Percentiles rank a stretch among this genome's conserved stretches.
phyloP scores from a whole-genome alignment of 2,797 vertebrate species.

The Rhyacichthys aspro region DNA sequence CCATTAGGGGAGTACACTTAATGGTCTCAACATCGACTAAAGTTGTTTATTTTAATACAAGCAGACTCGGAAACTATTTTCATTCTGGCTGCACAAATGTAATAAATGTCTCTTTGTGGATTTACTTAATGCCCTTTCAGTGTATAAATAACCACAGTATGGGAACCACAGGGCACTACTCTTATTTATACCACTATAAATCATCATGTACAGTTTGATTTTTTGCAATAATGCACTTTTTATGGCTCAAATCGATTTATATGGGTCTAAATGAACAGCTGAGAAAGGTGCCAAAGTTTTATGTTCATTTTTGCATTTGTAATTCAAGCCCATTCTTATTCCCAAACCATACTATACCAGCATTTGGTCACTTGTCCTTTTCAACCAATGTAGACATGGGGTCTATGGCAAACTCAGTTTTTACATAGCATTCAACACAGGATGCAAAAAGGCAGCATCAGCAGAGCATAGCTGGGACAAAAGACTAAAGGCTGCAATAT shows the following conservation, averaged over 20 bases:
- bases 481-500: background rate
- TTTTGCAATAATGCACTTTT: slow-evolving; percentile 10
- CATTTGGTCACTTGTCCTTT: background rate
- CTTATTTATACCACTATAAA: slow-evolving; percentile 5
- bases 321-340: too few relatives aligned
- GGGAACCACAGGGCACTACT: slow-evolving; percentile 8
- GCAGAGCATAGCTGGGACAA: slow-evolving; percentile 1
- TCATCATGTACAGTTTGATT: slow-evolving; percentile 2
- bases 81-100: slow-evolving; percentile 32
- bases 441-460: background rate
- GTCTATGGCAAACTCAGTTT: background rate
- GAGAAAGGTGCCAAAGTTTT: slow-evolving; percentile 1
- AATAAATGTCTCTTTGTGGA: slow-evolving; percentile 40
- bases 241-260: background rate
- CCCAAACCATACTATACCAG: too few relatives aligned
- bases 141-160: background rate
- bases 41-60: slow-evolving; percentile 56
- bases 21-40: slow-evolving; percentile 52
- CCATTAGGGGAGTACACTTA: slow-evolving; percentile 48
- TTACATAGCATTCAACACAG: background rate
- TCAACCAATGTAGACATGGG: background rate
- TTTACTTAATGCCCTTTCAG: slow-evolving; percentile 29
- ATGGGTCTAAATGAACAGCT: background rate
- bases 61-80: slow-evolving; percentile 32
- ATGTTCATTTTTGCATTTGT: background rate